Conservation (phyloP, 2,888 invertebrate species). For the Clunio marinus region DNA sequence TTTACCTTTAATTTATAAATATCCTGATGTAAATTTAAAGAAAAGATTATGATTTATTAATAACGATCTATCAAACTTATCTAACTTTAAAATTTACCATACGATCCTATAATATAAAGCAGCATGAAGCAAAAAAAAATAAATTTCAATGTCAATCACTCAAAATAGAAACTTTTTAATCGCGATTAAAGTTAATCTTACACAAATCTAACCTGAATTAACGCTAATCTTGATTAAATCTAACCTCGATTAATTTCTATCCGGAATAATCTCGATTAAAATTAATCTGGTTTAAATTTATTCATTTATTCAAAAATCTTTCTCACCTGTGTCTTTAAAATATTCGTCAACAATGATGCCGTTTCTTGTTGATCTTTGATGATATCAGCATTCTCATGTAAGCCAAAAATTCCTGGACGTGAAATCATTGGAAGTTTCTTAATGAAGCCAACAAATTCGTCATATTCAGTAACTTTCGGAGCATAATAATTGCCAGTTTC, state of each 20-base stretch:
- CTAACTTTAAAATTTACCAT: constrained; percentile 47
- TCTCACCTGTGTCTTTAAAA: constrained; percentile 71
- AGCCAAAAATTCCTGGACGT: constrained; percentile 82
- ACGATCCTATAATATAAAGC: constrained; percentile 47
- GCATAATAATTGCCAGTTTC: constrained; percentile 64
- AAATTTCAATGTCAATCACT: constrained; percentile 7
- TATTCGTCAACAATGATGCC: constrained; percentile 66
- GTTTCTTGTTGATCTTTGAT: constrained; percentile 88
- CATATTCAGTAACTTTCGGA: constrained; percentile 68
- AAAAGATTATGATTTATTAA: not conserved
- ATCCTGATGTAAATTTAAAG: constrained; percentile 7
- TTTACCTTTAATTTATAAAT: constrained; percentile 11
- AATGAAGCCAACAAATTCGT: constrained; percentile 64
- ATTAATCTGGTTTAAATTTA: too few relatives aligned
- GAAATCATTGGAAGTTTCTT: constrained; percentile 70
- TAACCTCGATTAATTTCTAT: too few relatives aligned
- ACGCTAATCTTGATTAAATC: too few relatives aligned
- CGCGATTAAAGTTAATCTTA: not conserved
- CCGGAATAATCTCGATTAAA: too few relatives aligned
- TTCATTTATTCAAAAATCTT: not conserved
- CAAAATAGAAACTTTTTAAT: not conserved
- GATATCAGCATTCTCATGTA: constrained; percentile 90
- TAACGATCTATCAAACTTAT: not conserved
- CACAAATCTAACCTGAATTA: too few relatives aligned
- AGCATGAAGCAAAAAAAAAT: not conserved